Evolutionary conservation across 2,797 vertebrate species (phyloP).

Genomic region (Arrhamphus sclerolepis): DNA sequence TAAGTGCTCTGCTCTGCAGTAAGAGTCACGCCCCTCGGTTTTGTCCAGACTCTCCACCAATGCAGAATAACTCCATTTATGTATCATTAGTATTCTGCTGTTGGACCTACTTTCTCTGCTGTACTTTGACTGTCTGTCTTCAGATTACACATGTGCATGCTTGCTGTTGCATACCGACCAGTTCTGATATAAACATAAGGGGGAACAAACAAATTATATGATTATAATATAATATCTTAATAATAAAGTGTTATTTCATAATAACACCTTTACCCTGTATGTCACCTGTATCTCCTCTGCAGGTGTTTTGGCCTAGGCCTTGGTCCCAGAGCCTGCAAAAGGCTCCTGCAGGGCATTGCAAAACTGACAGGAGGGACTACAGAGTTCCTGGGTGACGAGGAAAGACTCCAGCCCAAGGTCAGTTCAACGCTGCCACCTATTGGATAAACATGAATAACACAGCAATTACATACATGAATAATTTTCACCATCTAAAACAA

Average conservation of each 20-base stretch:
- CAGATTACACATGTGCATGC: background rate
- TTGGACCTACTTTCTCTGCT: slow-evolving; percentile 46
- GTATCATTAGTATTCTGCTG: slow-evolving; percentile 74
- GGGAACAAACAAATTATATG: too few species aligned
- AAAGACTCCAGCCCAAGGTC: slow-evolving; percentile 95
- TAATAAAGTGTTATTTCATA: too few species aligned
- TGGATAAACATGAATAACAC: slow-evolving; percentile 38
- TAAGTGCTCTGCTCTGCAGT: slow-evolving; percentile 79
- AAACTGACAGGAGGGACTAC: slow-evolving; percentile 87
- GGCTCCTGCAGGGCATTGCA: slow-evolving; percentile 87
- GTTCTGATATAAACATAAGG: too few species aligned
- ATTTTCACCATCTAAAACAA: too few species aligned
- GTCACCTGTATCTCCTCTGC: slow-evolving; percentile 27
- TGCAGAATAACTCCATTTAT: slow-evolving; percentile 68
- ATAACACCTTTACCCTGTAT: background rate
- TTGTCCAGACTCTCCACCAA: slow-evolving; percentile 37
- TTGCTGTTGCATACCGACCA: background rate
- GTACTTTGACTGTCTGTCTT: slow-evolving; percentile 32
- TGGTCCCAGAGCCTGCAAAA: slow-evolving; percentile 80
- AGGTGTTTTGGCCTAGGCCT: slow-evolving; percentile 94
- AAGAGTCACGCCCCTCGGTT: slow-evolving; percentile 54
- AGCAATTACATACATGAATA: background rate
- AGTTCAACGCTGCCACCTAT: slow-evolving; percentile 56
- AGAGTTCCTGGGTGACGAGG: slow-evolving; percentile 85
- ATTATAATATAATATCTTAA: too few species aligned